Conservation (phyloP, 2,888 invertebrate species). For the Cheilosia vulpina region DNA sequence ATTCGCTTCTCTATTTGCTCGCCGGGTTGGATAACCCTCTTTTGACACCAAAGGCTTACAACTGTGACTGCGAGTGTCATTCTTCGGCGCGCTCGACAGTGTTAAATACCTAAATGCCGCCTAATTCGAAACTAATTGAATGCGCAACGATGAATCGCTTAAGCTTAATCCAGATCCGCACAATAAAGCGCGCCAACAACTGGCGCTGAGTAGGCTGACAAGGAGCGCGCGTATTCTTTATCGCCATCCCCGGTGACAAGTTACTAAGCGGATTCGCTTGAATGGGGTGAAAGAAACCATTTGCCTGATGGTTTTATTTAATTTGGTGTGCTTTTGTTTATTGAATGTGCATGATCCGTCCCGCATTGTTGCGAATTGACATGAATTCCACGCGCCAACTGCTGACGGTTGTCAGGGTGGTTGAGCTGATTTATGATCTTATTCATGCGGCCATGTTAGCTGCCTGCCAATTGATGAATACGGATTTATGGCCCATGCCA, state of each 20-base stretch:
- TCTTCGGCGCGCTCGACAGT: conserved; percentile 30
- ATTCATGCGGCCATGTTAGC: conserved; percentile 49
- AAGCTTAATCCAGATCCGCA: conserved; percentile 66
- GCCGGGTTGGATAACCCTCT: conserved; percentile 37
- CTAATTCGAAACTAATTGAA: conserved; percentile 74
- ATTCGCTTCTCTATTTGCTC: conserved; percentile 39
- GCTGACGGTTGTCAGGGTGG: conserved; percentile 43
- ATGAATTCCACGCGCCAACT: conserved; percentile 36
- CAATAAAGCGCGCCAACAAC: conserved; percentile 58
- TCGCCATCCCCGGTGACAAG: background rate
- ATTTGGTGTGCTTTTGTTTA: conserved; percentile 71
- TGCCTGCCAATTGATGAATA: conserved; percentile 65
- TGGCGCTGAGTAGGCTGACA: conserved; percentile 1
- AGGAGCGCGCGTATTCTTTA: conserved; percentile 1
- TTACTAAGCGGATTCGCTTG: conserved; percentile 64
- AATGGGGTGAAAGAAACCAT: conserved; percentile 64
- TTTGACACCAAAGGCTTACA: conserved; percentile 36
- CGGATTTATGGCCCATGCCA: conserved; percentile 59
- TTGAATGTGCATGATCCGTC: conserved; percentile 44
- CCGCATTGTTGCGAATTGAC: conserved; percentile 46
- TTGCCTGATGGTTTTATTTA: conserved; percentile 71
- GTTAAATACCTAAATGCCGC: conserved; percentile 68
- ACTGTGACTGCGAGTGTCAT: conserved; percentile 3
- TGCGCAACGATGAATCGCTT: conserved; percentile 70
- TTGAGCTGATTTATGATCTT: conserved; percentile 70